These are phyloP conservation scores for Gorsachius magnificus DNA, from an alignment of 2,797 vertebrate genomes.

Conservation along the genomic window DNA sequence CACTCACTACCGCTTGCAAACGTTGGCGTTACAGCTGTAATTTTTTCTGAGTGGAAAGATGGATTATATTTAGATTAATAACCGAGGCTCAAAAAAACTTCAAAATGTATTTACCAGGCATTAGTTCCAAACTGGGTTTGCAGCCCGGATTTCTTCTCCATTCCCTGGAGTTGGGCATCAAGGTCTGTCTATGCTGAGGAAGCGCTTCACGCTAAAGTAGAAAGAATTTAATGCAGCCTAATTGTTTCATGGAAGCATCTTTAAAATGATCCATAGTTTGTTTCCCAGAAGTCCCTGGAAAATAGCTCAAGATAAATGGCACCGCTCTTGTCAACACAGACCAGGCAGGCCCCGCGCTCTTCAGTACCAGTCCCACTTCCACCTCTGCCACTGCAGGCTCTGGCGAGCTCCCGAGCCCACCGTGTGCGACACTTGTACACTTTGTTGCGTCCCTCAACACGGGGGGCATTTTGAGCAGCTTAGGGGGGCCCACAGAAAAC, in stretches of 20 bases:
- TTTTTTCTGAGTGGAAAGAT: slow-evolving; percentile 15
- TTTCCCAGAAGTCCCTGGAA: slow-evolving; percentile 3
- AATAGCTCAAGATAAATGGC: slow-evolving; percentile 7
- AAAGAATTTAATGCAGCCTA: slow-evolving; percentile 20
- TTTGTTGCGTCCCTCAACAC: fast-evolving
- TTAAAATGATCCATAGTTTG: slow-evolving; percentile 23
- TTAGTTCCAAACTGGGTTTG: neutral
- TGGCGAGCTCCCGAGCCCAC: fast-evolving
- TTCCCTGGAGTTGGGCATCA: neutral
- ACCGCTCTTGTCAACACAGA: neutral
- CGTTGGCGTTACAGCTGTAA: neutral
- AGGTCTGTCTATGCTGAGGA: neutral
- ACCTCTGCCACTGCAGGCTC: fast-evolving
- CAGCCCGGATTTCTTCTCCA: neutral
- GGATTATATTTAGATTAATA: slow-evolving; percentile 36
- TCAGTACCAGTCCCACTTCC: neutral
- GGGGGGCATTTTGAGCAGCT: fast-evolving
- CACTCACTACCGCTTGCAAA: slow-evolving; percentile 28
- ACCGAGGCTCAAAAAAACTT: neutral
- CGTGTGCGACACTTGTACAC: fast-evolving
- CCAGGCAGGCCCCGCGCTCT: fast-evolving
- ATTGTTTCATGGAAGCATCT: slow-evolving; percentile 22
- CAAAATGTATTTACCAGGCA: neutral
- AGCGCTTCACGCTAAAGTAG: neutral
- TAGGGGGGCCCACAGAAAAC: neutral